phyloP scores from a whole-genome alignment of 2,113 vertebrate genomes.

The Syrmaticus mikado region DNA sequence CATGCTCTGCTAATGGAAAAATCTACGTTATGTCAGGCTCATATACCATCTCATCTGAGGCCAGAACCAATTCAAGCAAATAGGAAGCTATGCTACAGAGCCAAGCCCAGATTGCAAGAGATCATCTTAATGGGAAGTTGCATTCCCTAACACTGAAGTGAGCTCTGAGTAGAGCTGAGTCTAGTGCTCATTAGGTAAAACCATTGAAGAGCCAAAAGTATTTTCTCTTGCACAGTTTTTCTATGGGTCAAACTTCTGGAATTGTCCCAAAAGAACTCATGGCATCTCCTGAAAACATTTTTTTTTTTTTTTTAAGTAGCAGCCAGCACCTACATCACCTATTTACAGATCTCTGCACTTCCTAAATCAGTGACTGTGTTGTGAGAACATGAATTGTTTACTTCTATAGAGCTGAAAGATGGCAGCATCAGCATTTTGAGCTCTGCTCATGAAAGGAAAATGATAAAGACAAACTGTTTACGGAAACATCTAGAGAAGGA shows the following conservation, averaged over 20 bases:
- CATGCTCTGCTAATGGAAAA: background rate
- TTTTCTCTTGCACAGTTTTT: background rate
- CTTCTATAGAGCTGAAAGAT: slow-evolving; percentile 38
- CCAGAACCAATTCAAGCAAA: background rate
- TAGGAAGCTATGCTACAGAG: background rate
- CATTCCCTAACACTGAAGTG: background rate
- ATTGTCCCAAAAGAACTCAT: slow-evolving; percentile 9
- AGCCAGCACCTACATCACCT: background rate
- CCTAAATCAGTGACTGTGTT: slow-evolving; percentile 33
- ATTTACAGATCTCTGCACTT: background rate
- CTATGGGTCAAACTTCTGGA: background rate
- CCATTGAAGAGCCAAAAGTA: background rate
- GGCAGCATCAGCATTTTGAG: slow-evolving; percentile 38
- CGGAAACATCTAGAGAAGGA: slow-evolving; percentile 35
- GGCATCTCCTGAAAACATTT: background rate
- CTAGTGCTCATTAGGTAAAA: background rate
- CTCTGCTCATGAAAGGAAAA: slow-evolving; percentile 53
- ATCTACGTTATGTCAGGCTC: background rate
- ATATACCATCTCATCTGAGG: background rate
- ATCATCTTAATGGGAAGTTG: background rate
- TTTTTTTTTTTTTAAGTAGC: background rate
- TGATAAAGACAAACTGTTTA: slow-evolving; percentile 22
- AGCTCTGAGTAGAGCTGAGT: background rate
- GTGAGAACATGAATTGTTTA: slow-evolving; percentile 18
- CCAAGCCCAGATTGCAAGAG: background rate